These are phyloP conservation scores for Ashinkailepas kermadecensis DNA, from an alignment of 2,888 invertebrate genomes.

Conservation along the genomic window DNA sequence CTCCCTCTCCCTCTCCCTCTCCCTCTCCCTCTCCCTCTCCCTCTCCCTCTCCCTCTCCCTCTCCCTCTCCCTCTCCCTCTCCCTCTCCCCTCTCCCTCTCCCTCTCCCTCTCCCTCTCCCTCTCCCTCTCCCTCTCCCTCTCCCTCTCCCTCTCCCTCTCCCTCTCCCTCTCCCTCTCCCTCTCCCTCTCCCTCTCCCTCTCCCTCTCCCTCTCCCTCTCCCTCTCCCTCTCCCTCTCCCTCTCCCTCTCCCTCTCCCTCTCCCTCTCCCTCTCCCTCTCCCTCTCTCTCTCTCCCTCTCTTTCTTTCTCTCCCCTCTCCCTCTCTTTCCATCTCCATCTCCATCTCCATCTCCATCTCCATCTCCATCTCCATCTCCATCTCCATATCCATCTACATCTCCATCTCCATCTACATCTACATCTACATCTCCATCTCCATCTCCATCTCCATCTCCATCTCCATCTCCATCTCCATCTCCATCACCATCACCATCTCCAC, in stretches of 20 bases:
- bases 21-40: too few species aligned
- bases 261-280: neutral
- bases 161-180: neutral
- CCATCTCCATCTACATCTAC: neutral
- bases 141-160: too few species aligned
- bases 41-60: too few species aligned
- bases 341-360: neutral
- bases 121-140: too few species aligned
- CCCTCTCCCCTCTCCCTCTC: too few species aligned
- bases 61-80: too few species aligned
- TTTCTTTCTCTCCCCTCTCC: neutral
- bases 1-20: too few species aligned
- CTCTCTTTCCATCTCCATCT: neutral
- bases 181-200: neutral
- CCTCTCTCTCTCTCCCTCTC: neutral
- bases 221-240: neutral
- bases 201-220: neutral
- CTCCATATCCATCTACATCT: neutral
- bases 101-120: too few species aligned
- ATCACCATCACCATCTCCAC: neutral
- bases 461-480: neutral
- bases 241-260: neutral
- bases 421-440: neutral
- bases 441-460: neutral
- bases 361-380: neutral